These are phyloP conservation scores for Smittia aterrima DNA, from an alignment of 2,888 invertebrate species.

Conservation along the genomic window DNA sequence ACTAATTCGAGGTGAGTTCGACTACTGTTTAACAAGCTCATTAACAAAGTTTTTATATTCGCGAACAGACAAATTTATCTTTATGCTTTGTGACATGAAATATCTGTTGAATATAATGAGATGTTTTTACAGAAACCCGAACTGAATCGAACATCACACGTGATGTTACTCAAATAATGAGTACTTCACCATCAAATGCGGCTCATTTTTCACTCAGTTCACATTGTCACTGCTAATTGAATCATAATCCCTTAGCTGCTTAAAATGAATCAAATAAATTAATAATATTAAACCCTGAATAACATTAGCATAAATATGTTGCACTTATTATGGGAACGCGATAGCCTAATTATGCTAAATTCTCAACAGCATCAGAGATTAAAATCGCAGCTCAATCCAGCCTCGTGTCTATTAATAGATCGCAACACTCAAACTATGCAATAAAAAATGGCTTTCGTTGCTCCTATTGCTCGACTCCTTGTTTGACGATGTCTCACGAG, in stretches of 20 bases:
- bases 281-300: conserved; percentile 23
- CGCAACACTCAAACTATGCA: neutral
- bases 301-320: conserved; percentile 38
- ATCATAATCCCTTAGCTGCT: conserved; percentile 12
- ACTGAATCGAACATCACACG: no score
- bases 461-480: no score
- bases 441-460: no score
- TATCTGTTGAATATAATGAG: no score
- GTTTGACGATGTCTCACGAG: neutral
- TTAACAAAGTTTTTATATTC: neutral
- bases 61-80: neutral
- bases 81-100: neutral
- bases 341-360: neutral
- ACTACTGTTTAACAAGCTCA: neutral
- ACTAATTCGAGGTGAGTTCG: neutral
- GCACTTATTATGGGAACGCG: neutral
- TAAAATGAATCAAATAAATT: conserved; percentile 16
- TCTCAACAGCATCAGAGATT: neutral
- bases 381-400: neutral
- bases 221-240: conserved; percentile 20
- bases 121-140: no score
- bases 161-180: neutral
- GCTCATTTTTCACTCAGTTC: neutral
- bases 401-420: neutral
- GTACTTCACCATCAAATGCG: neutral